Conservation (phyloP, 1,140 invertebrate genomes). For the Leptoteleia sp. region DNA sequence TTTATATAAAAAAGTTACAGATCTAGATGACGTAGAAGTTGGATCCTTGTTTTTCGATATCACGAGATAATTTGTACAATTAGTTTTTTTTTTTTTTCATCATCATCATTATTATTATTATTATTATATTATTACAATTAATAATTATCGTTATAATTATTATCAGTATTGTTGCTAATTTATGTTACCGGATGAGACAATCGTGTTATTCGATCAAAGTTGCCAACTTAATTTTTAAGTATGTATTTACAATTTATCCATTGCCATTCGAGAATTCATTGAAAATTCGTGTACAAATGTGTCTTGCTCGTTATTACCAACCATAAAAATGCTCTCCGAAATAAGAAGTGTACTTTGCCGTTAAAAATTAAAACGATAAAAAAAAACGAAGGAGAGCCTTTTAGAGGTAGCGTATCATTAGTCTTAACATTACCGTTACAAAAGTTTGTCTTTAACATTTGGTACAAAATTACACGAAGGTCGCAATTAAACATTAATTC, state of each 20-base stretch:
- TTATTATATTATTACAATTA: constrained; percentile 5
- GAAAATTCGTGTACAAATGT: constrained; percentile 44
- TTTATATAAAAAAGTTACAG: constrained; percentile 60
- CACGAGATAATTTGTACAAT: constrained; percentile 59
- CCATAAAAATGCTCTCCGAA: constrained; percentile 49
- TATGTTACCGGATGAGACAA: constrained; percentile 23
- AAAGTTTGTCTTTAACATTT: constrained; percentile 56
- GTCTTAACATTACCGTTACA: too few species aligned
- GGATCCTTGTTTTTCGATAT: constrained; percentile 41
- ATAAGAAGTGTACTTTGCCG: not conserved
- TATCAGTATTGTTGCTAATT: constrained; percentile 2
- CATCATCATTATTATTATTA: too few species aligned
- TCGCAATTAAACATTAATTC: constrained; percentile 51
- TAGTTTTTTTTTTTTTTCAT: constrained; percentile 28
- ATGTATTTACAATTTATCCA: constrained; percentile 46
- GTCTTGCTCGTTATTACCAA: constrained; percentile 28
- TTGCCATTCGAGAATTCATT: constrained; percentile 36
- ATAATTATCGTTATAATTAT: too few species aligned
- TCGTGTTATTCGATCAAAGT: constrained; percentile 13
- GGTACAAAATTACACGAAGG: constrained; percentile 57
- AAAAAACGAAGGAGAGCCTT: constrained; percentile 34
- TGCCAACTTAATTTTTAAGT: constrained; percentile 24
- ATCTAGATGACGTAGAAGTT: constrained; percentile 44
- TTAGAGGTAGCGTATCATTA: constrained; percentile 54
- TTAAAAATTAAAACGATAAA: too few species aligned